Conservation (phyloP, 2,888 invertebrate genomes). For the Limenitis camilla region DNA sequence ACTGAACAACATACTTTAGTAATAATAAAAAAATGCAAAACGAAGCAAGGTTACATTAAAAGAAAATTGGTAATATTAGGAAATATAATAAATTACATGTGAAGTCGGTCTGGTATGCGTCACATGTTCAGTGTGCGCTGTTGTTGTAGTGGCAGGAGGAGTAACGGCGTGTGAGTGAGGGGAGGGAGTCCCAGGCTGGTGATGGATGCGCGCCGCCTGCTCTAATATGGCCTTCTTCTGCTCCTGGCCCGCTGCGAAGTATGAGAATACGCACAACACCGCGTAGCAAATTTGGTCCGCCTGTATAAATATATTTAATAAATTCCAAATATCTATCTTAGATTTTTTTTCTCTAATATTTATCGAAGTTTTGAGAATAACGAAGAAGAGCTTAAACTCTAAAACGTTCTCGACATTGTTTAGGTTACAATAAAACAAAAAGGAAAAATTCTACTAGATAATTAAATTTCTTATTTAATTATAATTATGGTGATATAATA, state of each 20-base stretch:
- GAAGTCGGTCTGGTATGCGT: too few relatives aligned
- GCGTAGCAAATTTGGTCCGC: slow-evolving; percentile 99
- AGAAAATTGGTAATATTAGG: too few relatives aligned
- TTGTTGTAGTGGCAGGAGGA: slow-evolving; percentile 18
- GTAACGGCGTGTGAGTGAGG: slow-evolving; percentile 2
- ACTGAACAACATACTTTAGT: too few relatives aligned
- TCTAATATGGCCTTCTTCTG: slow-evolving; percentile 75
- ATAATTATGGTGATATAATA: background rate
- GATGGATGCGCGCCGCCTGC: slow-evolving; percentile 62
- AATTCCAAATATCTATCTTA: background rate
- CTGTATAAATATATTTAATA: slow-evolving; percentile 61
- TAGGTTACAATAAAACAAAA: too few relatives aligned
- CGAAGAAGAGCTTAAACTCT: background rate
- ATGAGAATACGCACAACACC: slow-evolving; percentile 98
- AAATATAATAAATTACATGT: too few relatives aligned
- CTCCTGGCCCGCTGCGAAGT: slow-evolving; percentile 94
- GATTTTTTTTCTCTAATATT: background rate
- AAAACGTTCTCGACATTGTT: too few relatives aligned
- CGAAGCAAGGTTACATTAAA: too few relatives aligned
- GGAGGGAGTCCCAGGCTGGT: slow-evolving; percentile 26
- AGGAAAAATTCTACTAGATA: too few relatives aligned
- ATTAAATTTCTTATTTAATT: too few relatives aligned
- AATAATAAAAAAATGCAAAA: too few relatives aligned
- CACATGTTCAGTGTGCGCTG: slow-evolving; percentile 14
- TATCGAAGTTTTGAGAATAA: background rate